Evolutionary conservation across 2,888 invertebrate species (phyloP), one percentile per base, ranked within the genome.

Genomic region (Thalpophila matura): DNA sequence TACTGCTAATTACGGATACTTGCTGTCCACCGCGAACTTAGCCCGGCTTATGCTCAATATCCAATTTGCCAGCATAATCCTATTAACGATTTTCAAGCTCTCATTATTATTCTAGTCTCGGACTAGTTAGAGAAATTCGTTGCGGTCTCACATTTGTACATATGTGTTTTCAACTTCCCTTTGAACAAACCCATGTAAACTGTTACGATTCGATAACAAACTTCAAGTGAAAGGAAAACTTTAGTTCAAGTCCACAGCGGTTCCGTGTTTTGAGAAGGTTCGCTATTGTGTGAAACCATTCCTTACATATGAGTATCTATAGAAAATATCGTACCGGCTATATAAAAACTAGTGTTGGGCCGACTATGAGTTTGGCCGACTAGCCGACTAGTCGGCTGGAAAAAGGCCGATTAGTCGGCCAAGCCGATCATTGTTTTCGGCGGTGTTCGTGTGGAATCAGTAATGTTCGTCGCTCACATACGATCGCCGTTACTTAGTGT

Each of bases 1-100:
- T 91, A 89, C 90, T 92, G 90, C 91, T 94, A 93, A 94, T 94
- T 92, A 93, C 88, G 81, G 86, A 86, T 88, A 89, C 89, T 90
- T 88, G 88, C 88, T 86, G 91, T 90, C 91, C 90, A 91, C 91
- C 89, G 80, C 89, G 78, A 87, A 91, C 90, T 92, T 91, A 89
- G 80, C 81, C 81, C 72, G 86, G 91, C 87, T 93, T 91, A 90
- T 87, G 82, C 82, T 88, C 90, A 87, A 91, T 92, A 92, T 91
- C 92, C 91, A 92, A 92, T 93, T 93, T 90, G 86, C 87, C 72
- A 82, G 77, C 82, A 89, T 90, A 91, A 92, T 92, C 91, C 92
- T 86, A 87, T 92, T 91, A 91, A 88, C 87, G 88, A 89, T 90
- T 92, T 89, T 89, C 81, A 83, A 87, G 81, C 80, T 80, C 85